Base-by-base conservation (phyloP, 2,113 vertebrate species). In the Dascyllus trimaculatus region DNA sequence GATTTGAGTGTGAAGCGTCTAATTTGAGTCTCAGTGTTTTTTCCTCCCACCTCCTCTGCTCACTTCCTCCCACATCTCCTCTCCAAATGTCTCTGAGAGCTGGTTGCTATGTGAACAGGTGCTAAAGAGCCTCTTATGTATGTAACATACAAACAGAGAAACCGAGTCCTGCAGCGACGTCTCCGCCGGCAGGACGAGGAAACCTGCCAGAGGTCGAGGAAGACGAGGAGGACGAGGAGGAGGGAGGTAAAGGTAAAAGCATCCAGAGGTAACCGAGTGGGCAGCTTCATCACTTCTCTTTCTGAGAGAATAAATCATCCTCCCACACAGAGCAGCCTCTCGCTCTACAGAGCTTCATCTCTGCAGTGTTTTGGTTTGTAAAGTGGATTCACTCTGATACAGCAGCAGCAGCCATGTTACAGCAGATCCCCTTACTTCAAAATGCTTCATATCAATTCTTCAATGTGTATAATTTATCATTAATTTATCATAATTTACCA, bases 101-200 rank as follows among this genome's bases (percentile, higher is more conserved):
- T 45, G 73, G 89, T 91, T 91, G 85, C 87, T 75, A 91, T 91
- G 89, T 78, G 72, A 88, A 91, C 90, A 84, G 84, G 66, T 81
- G 83, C 77, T 86, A 45, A 67, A 87, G 85, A 66, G 76, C 59
- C 81, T 82, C 79, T 85, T 52, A 71, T 77, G 69, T 48, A 22
- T 56, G n/a, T 8, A 56, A 59, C 68, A 46, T 56, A 43, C 62
- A 52, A 52, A 75, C 58, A 61, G 21, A 53, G 60, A 59, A n/a
- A 25, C 53, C 17, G 58, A 32, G n/a, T 45, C 38, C 58, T 15
- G 3, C 53, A 40, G 17, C 11, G 2, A 26, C 38, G 46, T 6
- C 35, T 8, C 19, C 26, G 53, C 59, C 59, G 35, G 69, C 35
- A 51, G 32, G 51, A 65, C 7, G 32, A 73, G 60, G 38, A 43